These are phyloP conservation scores for Butorides virescens DNA, from an alignment of 2,113 vertebrate genomes.

Conservation along the genomic window DNA sequence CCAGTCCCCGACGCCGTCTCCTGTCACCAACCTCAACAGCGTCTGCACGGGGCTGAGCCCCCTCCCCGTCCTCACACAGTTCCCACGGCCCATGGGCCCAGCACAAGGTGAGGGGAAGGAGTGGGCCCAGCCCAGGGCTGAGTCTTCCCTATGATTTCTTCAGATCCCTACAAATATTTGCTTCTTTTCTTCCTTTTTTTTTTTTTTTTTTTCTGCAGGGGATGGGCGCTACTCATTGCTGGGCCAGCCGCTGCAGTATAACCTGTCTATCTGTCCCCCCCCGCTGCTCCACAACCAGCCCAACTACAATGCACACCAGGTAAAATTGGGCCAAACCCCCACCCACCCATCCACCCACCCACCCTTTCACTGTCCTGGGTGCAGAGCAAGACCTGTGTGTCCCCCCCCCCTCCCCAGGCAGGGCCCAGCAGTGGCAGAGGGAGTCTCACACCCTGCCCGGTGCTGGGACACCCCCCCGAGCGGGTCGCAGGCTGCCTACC, in stretches of 20 bases:
- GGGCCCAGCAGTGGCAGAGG: not conserved
- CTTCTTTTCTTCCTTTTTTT: too few species aligned
- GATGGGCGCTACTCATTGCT: constrained; percentile 93
- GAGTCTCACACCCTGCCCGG: not conserved
- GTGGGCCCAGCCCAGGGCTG: not conserved
- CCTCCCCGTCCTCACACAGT: constrained; percentile 92
- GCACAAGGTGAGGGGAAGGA: constrained; percentile 83
- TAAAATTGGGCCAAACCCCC: constrained; percentile 28
- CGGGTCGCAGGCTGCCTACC: not conserved
- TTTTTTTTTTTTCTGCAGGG: constrained; percentile 63
- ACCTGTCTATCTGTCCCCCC: constrained; percentile 88
- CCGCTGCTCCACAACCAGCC: constrained; percentile 91
- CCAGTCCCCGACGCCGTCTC: constrained; percentile 93
- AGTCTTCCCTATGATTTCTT: not conserved
- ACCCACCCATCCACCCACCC: too few species aligned
- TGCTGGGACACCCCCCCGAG: not conserved
- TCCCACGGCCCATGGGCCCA: constrained; percentile 87
- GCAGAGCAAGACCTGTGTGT: not conserved
- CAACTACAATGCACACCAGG: constrained; percentile 91
- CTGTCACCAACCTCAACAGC: constrained; percentile 87
- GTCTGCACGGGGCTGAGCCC: constrained; percentile 93
- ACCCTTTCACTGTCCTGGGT: not conserved
- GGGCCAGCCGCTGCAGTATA: constrained; percentile 96
- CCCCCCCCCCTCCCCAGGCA: not conserved
- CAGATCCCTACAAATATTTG: too few species aligned